These are phyloP conservation scores for Babylonia areolata DNA, from an alignment of 1,140 invertebrate genomes.

Conservation along the genomic window DNA sequence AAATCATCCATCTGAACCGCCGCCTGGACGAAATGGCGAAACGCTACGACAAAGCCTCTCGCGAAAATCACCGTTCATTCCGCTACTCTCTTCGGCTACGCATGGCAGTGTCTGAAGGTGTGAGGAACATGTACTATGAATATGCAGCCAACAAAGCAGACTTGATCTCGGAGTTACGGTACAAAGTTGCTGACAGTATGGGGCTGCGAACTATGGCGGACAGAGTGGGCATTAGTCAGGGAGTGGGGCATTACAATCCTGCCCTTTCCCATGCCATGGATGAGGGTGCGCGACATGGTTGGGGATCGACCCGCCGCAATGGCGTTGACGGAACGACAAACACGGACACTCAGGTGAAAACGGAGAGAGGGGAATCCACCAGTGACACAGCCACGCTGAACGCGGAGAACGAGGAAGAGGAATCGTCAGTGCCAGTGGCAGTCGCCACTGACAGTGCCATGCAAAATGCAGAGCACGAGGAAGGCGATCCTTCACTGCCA, in stretches of 20 bases:
- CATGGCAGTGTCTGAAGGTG: slow-evolving; percentile 64
- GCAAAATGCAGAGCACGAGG: background rate
- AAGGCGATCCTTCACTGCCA: background rate
- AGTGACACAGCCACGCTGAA: background rate
- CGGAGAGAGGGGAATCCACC: background rate
- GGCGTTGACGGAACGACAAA: background rate
- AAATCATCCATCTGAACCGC: slow-evolving; percentile 63
- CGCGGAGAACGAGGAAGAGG: too few relatives aligned
- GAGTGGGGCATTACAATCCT: background rate
- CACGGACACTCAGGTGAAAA: background rate
- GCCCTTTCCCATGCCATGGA: background rate
- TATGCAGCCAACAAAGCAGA: slow-evolving; percentile 65
- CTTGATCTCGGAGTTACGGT: slow-evolving; percentile 57
- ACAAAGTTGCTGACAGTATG: slow-evolving; percentile 41
- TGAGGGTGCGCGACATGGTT: background rate
- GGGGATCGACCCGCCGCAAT: background rate
- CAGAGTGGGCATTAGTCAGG: background rate
- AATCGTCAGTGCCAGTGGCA: too few relatives aligned
- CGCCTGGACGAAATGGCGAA: slow-evolving; percentile 58
- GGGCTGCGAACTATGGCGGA: slow-evolving; percentile 30
- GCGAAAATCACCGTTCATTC: slow-evolving; percentile 59
- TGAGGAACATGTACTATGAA: slow-evolving; percentile 69
- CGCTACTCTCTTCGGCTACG: slow-evolving; percentile 65
- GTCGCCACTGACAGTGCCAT: background rate
- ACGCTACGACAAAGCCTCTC: slow-evolving; percentile 61